These are phyloP conservation scores for Melanotaenia parkinsoni DNA, from an alignment of 2,797 vertebrate species.

Conservation along the genomic window DNA sequence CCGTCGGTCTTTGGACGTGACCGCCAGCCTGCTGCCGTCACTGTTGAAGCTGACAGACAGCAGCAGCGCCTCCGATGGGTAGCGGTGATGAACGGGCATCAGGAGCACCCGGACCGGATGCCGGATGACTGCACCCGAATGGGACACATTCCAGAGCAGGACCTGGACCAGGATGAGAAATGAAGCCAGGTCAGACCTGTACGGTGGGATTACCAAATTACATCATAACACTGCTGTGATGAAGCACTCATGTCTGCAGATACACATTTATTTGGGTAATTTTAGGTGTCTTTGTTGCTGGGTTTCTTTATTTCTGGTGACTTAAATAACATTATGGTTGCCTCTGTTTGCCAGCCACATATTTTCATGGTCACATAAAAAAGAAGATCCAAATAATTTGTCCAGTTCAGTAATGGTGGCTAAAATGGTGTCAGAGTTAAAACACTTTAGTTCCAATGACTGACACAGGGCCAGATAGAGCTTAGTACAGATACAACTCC, in stretches of 20 bases:
- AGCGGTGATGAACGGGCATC: slow-evolving; percentile 55
- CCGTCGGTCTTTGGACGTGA: slow-evolving; percentile 89
- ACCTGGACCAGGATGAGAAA: slow-evolving; percentile 77
- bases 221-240: too few relatives aligned
- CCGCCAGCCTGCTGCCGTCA: slow-evolving; percentile 90
- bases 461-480: neutral
- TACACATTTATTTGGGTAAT: too few relatives aligned
- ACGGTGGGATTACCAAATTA: too few relatives aligned
- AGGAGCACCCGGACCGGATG: slow-evolving; percentile 85
- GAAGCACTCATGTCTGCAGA: too few relatives aligned
- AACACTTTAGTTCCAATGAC: neutral
- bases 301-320: too few relatives aligned
- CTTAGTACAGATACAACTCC: neutral
- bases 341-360: too few relatives aligned
- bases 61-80: slow-evolving; percentile 82
- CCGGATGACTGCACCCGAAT: slow-evolving; percentile 77
- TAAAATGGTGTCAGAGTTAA: too few relatives aligned
- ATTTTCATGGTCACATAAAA: too few relatives aligned
- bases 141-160: slow-evolving; percentile 93
- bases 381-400: neutral
- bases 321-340: too few relatives aligned
- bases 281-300: too few relatives aligned
- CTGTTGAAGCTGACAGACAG: slow-evolving; percentile 93
- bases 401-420: neutral
- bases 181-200: neutral